Evolutionary conservation across 1,140 invertebrate genomes (phyloP).

Genomic region (Drosophila kanapiae): DNA sequence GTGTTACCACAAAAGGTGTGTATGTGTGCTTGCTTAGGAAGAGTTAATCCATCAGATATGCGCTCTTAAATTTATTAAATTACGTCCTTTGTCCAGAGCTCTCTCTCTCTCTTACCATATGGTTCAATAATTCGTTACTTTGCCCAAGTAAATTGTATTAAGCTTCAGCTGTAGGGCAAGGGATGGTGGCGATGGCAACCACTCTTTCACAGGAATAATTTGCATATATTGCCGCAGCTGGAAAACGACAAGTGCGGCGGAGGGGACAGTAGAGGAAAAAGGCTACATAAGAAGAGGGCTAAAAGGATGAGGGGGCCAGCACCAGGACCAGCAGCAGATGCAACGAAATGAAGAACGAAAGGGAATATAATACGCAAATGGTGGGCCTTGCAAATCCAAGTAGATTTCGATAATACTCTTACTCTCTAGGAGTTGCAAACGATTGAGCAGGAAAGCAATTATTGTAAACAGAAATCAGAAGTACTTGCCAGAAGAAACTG

Average conservation of each 20-base stretch:
- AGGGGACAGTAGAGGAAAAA: background rate
- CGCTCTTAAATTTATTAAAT: slow-evolving; percentile 35
- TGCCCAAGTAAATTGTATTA: slow-evolving; percentile 39
- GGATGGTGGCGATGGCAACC: background rate
- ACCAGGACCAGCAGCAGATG: slow-evolving; percentile 40
- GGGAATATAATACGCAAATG: slow-evolving; percentile 39
- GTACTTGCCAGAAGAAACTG: background rate
- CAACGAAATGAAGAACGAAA: slow-evolving; percentile 30
- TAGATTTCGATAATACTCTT: slow-evolving; percentile 21
- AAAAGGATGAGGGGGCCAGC: slow-evolving; percentile 19
- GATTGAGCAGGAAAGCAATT: background rate
- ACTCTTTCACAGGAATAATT: slow-evolving; percentile 38
- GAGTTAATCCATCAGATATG: slow-evolving; percentile 21
- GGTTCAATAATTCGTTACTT: slow-evolving; percentile 30
- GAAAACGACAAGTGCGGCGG: slow-evolving; percentile 20
- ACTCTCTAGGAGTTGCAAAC: no score
- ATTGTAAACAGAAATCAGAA: background rate
- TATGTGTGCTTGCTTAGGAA: slow-evolving; percentile 1
- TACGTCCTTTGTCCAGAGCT: slow-evolving; percentile 12
- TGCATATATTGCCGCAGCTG: slow-evolving; percentile 45
- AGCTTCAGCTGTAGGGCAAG: background rate
- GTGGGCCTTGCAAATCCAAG: background rate
- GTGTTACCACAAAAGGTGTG: slow-evolving; percentile 13
- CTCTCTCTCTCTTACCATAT: slow-evolving; percentile 3
- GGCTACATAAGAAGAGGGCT: slow-evolving; percentile 4